phyloP scores from a whole-genome alignment of 2,797 vertebrate genomes.

The Vireo griseus region DNA sequence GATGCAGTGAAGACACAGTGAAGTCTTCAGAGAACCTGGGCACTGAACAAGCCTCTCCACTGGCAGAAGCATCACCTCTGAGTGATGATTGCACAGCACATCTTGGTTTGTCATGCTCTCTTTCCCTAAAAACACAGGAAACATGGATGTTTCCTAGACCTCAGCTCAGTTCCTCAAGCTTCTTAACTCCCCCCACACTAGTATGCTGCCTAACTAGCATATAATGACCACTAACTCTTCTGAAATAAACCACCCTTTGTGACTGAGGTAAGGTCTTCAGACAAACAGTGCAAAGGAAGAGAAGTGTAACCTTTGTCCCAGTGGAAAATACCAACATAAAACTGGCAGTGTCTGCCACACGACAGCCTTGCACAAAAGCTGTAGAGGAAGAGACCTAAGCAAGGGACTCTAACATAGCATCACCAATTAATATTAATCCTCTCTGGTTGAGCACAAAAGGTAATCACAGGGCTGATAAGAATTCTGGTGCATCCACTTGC shows the following conservation, averaged over 20 bases:
- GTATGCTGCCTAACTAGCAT: background rate
- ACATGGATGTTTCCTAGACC: background rate
- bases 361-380: background rate
- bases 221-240: background rate
- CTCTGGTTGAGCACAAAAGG: background rate
- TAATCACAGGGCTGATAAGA: background rate
- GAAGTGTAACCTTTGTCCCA: background rate
- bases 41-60: background rate
- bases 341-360: background rate
- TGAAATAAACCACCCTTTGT: background rate
- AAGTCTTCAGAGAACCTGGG: background rate
- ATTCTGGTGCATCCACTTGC: background rate
- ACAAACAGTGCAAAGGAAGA: background rate
- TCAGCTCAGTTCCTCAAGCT: background rate
- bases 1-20: background rate
- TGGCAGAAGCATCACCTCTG: background rate
- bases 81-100: fast-evolving
- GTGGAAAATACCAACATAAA: background rate
- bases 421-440: background rate
- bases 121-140: background rate
- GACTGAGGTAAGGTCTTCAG: background rate
- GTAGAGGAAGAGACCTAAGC: background rate
- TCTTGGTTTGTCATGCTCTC: background rate
- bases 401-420: background rate
- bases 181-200: background rate